A percentile compares a stretch with the other conserved stretches of the same genome.
Conservation (phyloP, 2,797 vertebrate species). For the Phoeniculus purpureus region DNA sequence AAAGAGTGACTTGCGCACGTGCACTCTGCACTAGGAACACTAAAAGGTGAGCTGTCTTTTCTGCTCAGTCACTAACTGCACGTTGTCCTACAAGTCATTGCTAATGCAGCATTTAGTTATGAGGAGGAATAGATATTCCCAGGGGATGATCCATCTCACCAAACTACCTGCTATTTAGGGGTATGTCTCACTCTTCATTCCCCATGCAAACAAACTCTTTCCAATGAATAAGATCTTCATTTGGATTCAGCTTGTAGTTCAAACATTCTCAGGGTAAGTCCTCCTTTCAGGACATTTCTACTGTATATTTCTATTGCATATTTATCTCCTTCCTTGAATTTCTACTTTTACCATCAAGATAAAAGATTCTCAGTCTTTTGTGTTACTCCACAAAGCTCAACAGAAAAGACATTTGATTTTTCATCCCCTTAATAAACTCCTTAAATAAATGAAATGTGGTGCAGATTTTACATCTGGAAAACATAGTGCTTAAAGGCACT, state of each 20-base stretch:
- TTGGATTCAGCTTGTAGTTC: background rate
- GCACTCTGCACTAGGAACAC: background rate
- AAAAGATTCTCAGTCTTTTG: background rate
- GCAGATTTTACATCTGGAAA: background rate
- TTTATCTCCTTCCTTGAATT: background rate
- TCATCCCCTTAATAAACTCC: accelerated
- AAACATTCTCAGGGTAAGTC: background rate
- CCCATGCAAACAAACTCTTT: background rate
- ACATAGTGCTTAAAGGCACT: background rate
- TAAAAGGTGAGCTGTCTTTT: background rate
- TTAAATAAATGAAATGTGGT: background rate
- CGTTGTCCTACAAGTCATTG: background rate
- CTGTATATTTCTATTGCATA: background rate
- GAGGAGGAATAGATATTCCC: background rate
- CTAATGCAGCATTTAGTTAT: background rate
- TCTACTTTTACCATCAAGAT: background rate
- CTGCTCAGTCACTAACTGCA: background rate
- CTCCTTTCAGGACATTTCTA: background rate
- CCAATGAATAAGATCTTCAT: background rate
- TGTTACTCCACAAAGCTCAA: background rate
- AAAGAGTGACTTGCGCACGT: background rate
- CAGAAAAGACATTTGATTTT: background rate
- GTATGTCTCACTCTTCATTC: background rate
- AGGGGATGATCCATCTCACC: background rate
- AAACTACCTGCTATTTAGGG: background rate